Conservation (phyloP, 2,797 vertebrate genomes). For the Eulemur albifrons region DNA sequence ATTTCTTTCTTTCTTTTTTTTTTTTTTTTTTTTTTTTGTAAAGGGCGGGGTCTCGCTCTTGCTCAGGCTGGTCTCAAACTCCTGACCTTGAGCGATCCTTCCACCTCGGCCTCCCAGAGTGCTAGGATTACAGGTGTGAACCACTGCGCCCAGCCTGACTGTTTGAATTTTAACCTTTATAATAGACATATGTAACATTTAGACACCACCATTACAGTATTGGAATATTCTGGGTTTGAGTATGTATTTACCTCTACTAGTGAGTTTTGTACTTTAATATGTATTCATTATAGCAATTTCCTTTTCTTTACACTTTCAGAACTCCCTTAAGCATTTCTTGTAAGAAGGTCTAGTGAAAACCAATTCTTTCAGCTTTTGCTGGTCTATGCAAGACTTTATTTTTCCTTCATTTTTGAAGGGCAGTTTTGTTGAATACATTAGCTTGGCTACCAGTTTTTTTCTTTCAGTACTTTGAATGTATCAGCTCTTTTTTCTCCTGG, state of each 20-base stretch:
- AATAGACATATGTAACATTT: background rate
- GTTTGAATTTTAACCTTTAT: background rate
- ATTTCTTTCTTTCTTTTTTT: no score
- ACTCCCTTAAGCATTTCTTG: background rate
- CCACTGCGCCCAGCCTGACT: no score
- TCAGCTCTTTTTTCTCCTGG: background rate
- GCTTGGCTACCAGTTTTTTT: background rate
- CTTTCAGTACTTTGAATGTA: background rate
- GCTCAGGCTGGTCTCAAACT: no score
- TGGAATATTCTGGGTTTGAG: background rate
- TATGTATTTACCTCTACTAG: background rate
- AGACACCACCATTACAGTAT: background rate
- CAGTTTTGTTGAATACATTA: background rate
- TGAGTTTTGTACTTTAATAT: background rate
- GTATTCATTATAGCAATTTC: background rate
- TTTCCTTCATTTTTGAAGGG: no score
- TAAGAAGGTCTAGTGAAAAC: background rate
- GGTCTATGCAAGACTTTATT: background rate
- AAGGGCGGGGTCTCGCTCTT: no score
- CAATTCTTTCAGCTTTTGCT: background rate
- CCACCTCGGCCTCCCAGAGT: no score
- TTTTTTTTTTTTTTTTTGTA: no score
- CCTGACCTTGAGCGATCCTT: no score
- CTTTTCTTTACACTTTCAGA: background rate
- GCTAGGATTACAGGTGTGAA: no score